Evolutionary conservation across 92 coral and sea anemone genomes (phyloP).

Genomic region (Phenganax marumi): DNA sequence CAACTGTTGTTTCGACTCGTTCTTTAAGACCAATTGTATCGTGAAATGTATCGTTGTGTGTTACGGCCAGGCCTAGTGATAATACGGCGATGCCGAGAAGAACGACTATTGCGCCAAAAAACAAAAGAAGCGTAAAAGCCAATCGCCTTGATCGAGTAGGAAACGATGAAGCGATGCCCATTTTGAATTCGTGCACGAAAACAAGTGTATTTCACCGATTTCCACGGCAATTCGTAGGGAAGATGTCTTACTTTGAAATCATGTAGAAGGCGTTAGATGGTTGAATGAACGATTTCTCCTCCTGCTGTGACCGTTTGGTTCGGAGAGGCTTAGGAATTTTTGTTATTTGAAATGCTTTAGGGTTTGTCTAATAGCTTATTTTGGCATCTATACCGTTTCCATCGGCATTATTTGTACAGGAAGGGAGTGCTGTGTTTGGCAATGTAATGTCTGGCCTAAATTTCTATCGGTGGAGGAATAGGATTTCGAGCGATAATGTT

Average conservation of each 20-base stretch:
- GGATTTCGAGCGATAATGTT: no score
- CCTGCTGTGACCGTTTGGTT: conserved; percentile 22
- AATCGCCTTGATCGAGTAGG: conserved; percentile 5
- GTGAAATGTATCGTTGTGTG: conserved; percentile 34
- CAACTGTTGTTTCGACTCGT: conserved; percentile 4
- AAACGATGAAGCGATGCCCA: not conserved
- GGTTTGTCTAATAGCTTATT: not conserved
- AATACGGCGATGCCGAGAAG: conserved; percentile 24
- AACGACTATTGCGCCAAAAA: conserved; percentile 14
- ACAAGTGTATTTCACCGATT: not conserved
- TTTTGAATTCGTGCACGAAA: not conserved
- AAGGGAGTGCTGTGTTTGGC: no score
- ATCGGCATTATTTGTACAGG: no score
- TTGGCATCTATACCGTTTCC: not conserved
- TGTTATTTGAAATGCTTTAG: not conserved
- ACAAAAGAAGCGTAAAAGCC: conserved; percentile 2
- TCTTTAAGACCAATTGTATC: conserved; percentile 10
- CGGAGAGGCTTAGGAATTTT: not conserved
- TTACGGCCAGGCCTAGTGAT: conserved; percentile 26
- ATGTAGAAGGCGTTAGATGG: conserved; percentile 13
- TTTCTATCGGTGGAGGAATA: no score
- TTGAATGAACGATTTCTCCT: not conserved
- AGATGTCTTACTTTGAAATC: not conserved
- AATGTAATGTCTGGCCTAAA: no score
- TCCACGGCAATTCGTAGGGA: not conserved